These are phyloP conservation scores for Gopherus flavomarginatus DNA, from an alignment of 2,113 vertebrate species.

Conservation along the genomic window DNA sequence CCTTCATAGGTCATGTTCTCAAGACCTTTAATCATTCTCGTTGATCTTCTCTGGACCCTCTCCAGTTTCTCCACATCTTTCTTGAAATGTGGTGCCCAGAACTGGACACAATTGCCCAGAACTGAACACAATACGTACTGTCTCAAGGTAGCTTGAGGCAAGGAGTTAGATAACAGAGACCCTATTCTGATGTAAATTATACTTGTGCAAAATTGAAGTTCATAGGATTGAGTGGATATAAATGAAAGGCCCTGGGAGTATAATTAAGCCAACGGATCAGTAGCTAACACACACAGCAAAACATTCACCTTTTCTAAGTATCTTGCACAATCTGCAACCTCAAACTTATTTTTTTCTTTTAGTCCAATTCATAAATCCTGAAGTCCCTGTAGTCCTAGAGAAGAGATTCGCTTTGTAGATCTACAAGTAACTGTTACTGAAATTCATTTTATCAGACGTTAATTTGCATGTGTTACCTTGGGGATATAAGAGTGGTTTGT, in stretches of 20 bases:
- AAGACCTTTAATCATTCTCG: no score
- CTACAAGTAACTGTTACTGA: neutral
- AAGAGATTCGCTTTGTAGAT: neutral
- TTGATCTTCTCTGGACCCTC: no score
- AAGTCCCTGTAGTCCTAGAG: neutral
- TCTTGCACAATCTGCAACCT: accelerated
- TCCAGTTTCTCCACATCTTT: no score
- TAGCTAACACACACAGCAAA: neutral
- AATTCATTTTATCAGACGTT: neutral
- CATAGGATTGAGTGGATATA: neutral
- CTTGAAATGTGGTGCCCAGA: no score
- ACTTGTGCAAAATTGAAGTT: neutral
- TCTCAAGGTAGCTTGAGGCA: neutral
- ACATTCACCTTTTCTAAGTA: accelerated
- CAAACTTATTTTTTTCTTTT: neutral
- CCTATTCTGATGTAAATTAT: neutral
- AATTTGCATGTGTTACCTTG: accelerated
- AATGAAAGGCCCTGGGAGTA: neutral
- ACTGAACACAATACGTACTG: neutral
- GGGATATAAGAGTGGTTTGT: neutral
- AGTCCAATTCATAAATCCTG: accelerated
- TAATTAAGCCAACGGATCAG: neutral
- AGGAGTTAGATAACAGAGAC: neutral
- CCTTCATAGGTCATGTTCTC: no score
- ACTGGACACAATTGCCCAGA: no score